A percentile compares a stretch with the other conserved stretches of the same genome.
phyloP scores from a whole-genome alignment of 2,797 vertebrate genomes.

The Anas bernieri region DNA sequence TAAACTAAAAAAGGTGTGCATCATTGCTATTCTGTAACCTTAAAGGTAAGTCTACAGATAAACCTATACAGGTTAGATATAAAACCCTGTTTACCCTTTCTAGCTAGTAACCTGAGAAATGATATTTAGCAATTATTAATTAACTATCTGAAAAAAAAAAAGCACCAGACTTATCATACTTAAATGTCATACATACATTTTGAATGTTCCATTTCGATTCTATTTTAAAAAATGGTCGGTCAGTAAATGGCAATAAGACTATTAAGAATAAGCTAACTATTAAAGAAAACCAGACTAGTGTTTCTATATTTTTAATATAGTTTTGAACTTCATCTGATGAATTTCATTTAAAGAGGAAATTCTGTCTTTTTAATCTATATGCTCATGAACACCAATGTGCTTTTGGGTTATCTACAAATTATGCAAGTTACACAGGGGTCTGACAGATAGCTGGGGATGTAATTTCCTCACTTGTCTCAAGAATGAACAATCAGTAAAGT shows the following conservation, averaged over 20 bases:
- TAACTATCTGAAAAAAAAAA: neutral
- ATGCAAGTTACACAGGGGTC: slow-evolving; percentile 63
- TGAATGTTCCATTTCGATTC: neutral
- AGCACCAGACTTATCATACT: neutral
- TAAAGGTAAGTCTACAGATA: neutral
- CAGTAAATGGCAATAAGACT: slow-evolving; percentile 14
- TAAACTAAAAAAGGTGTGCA: neutral
- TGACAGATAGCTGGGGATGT: slow-evolving; percentile 70
- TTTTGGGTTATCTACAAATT: slow-evolving; percentile 73
- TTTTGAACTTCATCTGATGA: slow-evolving; percentile 64
- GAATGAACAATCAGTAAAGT: slow-evolving; percentile 72
- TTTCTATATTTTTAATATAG: slow-evolving; percentile 61
- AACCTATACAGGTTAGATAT: neutral
- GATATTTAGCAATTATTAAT: neutral
- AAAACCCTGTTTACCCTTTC: neutral
- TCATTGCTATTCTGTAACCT: neutral
- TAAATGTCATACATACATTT: neutral
- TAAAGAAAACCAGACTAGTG: slow-evolving; percentile 60
- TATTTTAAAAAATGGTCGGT: neutral
- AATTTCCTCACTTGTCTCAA: slow-evolving; percentile 76
- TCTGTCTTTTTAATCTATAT: slow-evolving; percentile 70
- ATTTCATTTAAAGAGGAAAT: slow-evolving; percentile 71
- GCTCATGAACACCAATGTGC: slow-evolving; percentile 62
- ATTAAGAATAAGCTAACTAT: slow-evolving; percentile 52
- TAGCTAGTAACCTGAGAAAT: neutral